Evolutionary conservation across 2,888 invertebrate species (phyloP).

Genomic region (Eubasilissa splendida): DNA sequence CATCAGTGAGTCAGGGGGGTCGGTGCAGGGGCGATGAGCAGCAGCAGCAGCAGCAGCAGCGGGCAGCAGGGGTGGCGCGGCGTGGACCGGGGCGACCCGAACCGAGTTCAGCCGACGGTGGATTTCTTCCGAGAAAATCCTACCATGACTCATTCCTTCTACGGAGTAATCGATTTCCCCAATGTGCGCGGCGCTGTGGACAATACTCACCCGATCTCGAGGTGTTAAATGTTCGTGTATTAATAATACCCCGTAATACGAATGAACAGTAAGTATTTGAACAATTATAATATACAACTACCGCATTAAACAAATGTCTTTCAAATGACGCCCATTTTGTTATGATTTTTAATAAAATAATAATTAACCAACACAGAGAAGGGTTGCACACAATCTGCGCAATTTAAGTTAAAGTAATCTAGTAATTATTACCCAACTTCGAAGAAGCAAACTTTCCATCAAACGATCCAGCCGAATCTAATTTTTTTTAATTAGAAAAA

Average conservation of each 20-base stretch:
- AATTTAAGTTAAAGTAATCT: no score
- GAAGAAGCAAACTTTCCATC: no score
- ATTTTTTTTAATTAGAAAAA: background rate
- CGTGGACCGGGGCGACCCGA: background rate
- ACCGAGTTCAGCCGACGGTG: constrained; percentile 26
- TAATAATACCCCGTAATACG: no score
- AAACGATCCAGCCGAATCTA: background rate
- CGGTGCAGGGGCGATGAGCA: background rate
- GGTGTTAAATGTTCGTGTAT: background rate
- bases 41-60: background rate
- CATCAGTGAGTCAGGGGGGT: background rate
- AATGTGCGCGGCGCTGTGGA: constrained; percentile 28
- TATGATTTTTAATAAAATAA: no score
- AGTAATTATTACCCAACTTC: no score
- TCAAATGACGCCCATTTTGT: no score
- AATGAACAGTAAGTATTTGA: no score
- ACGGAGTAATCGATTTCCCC: constrained; percentile 44
- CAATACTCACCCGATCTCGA: background rate
- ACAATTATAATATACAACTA: no score
- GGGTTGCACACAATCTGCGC: no score
- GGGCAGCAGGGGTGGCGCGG: constrained; percentile 16
- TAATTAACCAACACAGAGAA: no score
- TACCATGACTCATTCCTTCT: constrained; percentile 40
- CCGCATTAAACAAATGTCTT: no score
- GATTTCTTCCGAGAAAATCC: constrained; percentile 39